Evolutionary conservation across 2,888 invertebrate species (phyloP).

Genomic region (Megastigmus dorsalis): DNA sequence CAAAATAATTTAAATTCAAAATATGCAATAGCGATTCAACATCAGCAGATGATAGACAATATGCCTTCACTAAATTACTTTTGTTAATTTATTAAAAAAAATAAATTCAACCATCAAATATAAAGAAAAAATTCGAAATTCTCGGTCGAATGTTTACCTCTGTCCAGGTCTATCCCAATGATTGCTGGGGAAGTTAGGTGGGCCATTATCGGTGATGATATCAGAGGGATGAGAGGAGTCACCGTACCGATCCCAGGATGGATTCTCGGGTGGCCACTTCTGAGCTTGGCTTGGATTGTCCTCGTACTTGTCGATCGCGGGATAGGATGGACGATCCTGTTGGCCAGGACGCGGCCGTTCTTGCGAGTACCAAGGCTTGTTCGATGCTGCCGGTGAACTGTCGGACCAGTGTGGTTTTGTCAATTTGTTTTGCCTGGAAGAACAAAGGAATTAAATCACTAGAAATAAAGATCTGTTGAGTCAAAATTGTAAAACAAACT

Average conservation of each 20-base stretch:
- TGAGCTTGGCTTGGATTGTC: constrained; percentile 65
- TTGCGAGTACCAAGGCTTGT: constrained; percentile 62
- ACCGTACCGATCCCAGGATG: constrained; percentile 72
- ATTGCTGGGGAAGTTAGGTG: constrained; percentile 76
- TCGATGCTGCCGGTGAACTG: constrained; percentile 45
- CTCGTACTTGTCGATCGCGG: constrained; percentile 62
- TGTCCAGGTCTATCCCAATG: constrained; percentile 66
- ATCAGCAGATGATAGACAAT: too few relatives aligned
- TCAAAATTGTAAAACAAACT: too few relatives aligned
- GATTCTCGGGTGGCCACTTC: constrained; percentile 73
- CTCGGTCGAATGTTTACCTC: constrained; percentile 50
- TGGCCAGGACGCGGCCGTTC: constrained; percentile 40
- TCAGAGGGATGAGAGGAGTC: constrained; percentile 71
- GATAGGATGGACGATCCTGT: constrained; percentile 57
- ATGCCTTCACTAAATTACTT: too few relatives aligned
- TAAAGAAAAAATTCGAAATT: too few relatives aligned
- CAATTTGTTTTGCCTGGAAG: constrained; percentile 68
- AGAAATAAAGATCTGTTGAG: too few relatives aligned
- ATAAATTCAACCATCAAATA: too few relatives aligned
- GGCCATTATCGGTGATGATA: constrained; percentile 78
- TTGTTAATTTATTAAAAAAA: too few relatives aligned
- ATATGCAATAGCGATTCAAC: not conserved
- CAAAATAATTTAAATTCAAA: too few relatives aligned
- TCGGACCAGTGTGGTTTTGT: constrained; percentile 68
- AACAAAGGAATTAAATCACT: not conserved